Conservation (phyloP, 2,113 vertebrate species). For the Etia nguti region DNA sequence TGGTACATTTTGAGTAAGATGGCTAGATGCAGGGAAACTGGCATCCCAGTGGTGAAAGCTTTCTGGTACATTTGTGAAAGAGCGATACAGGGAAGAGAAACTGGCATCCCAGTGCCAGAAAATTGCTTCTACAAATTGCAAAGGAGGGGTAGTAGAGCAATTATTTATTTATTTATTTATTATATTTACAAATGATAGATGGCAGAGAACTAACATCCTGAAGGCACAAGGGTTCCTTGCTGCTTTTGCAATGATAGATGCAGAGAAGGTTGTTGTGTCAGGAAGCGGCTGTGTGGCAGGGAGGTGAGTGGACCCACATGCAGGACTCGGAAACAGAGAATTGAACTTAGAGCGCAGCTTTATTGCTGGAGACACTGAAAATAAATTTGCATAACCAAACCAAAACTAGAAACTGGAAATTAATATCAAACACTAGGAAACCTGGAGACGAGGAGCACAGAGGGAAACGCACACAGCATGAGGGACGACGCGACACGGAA, state of each 20-base stretch:
- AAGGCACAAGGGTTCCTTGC: not conserved
- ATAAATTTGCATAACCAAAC: too few species aligned
- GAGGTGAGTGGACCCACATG: too few species aligned
- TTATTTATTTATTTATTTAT: not conserved
- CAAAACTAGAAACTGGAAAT: too few species aligned
- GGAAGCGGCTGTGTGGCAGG: too few species aligned
- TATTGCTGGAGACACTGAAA: too few species aligned
- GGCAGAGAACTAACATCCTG: not conserved
- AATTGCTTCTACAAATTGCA: not conserved
- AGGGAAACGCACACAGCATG: too few species aligned
- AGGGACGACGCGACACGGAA: too few species aligned
- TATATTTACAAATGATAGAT: not conserved
- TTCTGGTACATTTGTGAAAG: not conserved
- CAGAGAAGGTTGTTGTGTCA: not conserved
- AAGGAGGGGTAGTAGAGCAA: not conserved
- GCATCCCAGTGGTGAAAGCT: not conserved
- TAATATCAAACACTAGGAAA: too few species aligned
- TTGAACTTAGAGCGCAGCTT: too few species aligned
- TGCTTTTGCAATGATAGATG: not conserved
- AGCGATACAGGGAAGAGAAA: not conserved
- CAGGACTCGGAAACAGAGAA: too few species aligned
- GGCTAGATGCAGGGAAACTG: not conserved
- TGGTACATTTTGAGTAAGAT: not conserved
- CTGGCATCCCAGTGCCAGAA: not conserved
- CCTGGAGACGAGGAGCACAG: too few species aligned